Percentiles rank a stretch among this genome's conserved stretches.
These are phyloP conservation scores for Protaetia brevitarsis DNA, from an alignment of 1,140 invertebrate genomes.

Conservation along the genomic window DNA sequence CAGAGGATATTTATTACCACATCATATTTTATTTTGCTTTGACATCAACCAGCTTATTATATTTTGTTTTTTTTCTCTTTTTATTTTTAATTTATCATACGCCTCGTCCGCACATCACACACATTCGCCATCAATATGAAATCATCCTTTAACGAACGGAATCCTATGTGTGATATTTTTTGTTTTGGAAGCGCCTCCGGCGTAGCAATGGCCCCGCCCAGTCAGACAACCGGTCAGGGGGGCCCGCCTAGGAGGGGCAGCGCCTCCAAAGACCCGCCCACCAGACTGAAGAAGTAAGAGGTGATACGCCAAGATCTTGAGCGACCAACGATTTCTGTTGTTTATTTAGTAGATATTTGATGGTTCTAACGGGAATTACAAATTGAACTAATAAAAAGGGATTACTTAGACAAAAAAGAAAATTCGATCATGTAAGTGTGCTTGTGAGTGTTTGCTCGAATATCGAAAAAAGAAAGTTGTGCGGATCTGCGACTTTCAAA, in stretches of 20 bases:
- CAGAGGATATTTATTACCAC: constrained; percentile 29
- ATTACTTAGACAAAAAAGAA: constrained; percentile 25
- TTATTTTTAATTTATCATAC: constrained; percentile 22
- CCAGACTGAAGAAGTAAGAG: constrained; percentile 45
- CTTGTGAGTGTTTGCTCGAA: constrained; percentile 1
- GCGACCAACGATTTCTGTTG: not conserved
- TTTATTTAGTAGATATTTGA: not conserved
- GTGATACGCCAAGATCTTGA: not conserved
- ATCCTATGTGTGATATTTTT: constrained; percentile 47
- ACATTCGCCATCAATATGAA: constrained; percentile 21
- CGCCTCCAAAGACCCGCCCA: constrained; percentile 45
- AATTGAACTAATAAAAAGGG: not conserved
- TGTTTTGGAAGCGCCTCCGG: constrained; percentile 50
- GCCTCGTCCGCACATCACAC: constrained; percentile 12
- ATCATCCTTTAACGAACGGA: constrained; percentile 28
- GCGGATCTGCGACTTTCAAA: constrained; percentile 1
- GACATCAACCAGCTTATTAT: not conserved
- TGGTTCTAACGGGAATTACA: not conserved
- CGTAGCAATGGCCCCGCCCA: constrained; percentile 47
- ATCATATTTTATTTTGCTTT: constrained; percentile 19
- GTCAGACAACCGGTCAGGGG: constrained; percentile 34
- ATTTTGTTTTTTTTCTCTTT: constrained; percentile 14
- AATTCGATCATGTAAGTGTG: constrained; percentile 14
- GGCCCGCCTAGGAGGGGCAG: constrained; percentile 46
- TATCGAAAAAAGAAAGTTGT: constrained; percentile 2